Conservation (phyloP, 2,888 invertebrate genomes). For the Caenorhabditis zanzibari region DNA sequence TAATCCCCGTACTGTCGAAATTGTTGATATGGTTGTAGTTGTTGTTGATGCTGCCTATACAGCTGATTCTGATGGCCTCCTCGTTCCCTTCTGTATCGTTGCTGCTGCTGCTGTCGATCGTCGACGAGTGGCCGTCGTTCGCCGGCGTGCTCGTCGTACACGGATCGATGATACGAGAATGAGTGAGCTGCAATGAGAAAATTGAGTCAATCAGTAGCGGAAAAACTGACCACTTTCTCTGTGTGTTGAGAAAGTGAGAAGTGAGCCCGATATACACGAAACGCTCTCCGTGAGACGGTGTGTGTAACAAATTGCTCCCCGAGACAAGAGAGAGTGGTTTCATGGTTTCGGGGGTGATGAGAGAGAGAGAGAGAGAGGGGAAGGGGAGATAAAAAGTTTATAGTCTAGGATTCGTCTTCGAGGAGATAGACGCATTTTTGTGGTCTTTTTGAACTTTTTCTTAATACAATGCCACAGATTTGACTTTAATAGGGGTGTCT, state of each 20-base stretch:
- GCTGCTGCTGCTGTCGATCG: slow-evolving; percentile 14
- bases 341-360: background rate
- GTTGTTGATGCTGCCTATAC: slow-evolving; percentile 9
- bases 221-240: slow-evolving; percentile 40
- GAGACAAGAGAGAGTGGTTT: background rate
- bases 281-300: slow-evolving; percentile 5
- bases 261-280: background rate
- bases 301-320: slow-evolving; percentile 37
- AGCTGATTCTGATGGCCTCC: slow-evolving; percentile 10
- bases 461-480: no score
- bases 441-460: no score
- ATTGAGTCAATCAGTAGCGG: slow-evolving; percentile 14
- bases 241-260: background rate
- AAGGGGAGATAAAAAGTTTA: slow-evolving; percentile 13
- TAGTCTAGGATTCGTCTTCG: background rate
- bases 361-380: background rate
- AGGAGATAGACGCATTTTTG: background rate
- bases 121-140: slow-evolving; percentile 58
- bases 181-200: slow-evolving; percentile 57
- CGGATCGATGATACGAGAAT: slow-evolving; percentile 67
- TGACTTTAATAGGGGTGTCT: no score
- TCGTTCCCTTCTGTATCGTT: slow-evolving; percentile 13
- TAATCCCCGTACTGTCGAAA: slow-evolving; percentile 31
- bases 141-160: slow-evolving; percentile 56
- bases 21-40: slow-evolving; percentile 13